These are phyloP conservation scores for Bicyclus anynana DNA, from an alignment of 1,140 invertebrate species.

Conservation along the genomic window DNA sequence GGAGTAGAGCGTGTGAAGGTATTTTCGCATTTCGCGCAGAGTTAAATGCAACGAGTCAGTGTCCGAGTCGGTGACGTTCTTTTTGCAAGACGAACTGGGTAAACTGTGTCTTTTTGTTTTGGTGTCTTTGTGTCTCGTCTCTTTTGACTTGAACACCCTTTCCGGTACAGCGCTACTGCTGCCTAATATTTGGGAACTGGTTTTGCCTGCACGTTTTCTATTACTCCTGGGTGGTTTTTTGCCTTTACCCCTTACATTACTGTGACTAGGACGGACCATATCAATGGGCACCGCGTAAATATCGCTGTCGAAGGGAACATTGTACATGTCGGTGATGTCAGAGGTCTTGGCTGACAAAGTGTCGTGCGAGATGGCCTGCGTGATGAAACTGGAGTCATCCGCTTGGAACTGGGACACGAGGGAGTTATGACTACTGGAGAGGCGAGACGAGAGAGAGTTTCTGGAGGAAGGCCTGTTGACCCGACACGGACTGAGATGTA, in stretches of 20 bases:
- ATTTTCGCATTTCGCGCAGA: slow-evolving; percentile 89
- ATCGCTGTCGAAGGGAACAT: slow-evolving; percentile 90
- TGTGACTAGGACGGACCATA: slow-evolving; percentile 80
- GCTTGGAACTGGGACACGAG: slow-evolving; percentile 85
- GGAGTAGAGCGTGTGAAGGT: slow-evolving; percentile 87
- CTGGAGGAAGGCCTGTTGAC: slow-evolving; percentile 82
- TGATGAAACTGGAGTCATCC: slow-evolving; percentile 91
- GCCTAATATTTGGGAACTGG: slow-evolving; percentile 64
- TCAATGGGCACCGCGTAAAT: slow-evolving; percentile 91
- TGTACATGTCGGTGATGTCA: slow-evolving; percentile 89
- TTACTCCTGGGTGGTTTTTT: slow-evolving; percentile 75
- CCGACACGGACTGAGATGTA: slow-evolving; percentile 81
- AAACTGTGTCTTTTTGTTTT: slow-evolving; percentile 70
- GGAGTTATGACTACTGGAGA: slow-evolving; percentile 89
- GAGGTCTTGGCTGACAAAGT: slow-evolving; percentile 81
- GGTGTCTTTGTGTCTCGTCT: slow-evolving; percentile 51
- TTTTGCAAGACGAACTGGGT: slow-evolving; percentile 78
- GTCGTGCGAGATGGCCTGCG: slow-evolving; percentile 90
- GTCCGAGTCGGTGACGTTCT: slow-evolving; percentile 64
- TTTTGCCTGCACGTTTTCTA: slow-evolving; percentile 80
- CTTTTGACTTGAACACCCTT: slow-evolving; percentile 69
- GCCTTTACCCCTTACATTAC: slow-evolving; percentile 74
- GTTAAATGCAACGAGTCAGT: slow-evolving; percentile 90
- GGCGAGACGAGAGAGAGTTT: slow-evolving; percentile 84
- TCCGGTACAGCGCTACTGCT: slow-evolving; percentile 51